Evolutionary conservation across 1,140 invertebrate genomes (phyloP).

Genomic region (Pygmarrhopalites habei): DNA sequence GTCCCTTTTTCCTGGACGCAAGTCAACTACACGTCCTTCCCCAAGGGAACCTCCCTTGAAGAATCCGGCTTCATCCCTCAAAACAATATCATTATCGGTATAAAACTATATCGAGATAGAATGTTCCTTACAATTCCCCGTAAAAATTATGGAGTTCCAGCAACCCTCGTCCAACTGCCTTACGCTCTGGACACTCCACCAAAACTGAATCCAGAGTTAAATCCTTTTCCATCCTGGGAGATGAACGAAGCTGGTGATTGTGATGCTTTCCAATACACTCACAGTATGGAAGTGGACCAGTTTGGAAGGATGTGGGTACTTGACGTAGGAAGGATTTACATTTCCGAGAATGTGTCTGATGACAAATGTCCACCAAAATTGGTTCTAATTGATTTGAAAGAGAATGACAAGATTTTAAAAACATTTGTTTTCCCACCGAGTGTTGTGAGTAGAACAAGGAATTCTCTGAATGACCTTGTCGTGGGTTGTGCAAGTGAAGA

Average conservation of each 20-base stretch:
- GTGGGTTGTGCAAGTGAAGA: slow-evolving; percentile 47
- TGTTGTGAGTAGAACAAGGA: slow-evolving; percentile 31
- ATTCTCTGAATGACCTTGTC: slow-evolving; percentile 15
- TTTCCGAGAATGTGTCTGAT: slow-evolving; percentile 54
- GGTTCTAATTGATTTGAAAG: slow-evolving; percentile 68
- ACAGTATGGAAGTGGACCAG: slow-evolving; percentile 59
- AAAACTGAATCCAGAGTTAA: slow-evolving; percentile 7
- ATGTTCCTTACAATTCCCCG: slow-evolving; percentile 69
- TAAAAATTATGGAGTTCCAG: slow-evolving; percentile 65
- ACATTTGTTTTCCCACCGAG: slow-evolving; percentile 48
- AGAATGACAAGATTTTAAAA: slow-evolving; percentile 53
- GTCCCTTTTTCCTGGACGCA: no score
- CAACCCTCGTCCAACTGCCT: slow-evolving; percentile 50
- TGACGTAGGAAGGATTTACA: slow-evolving; percentile 50
- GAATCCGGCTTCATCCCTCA: slow-evolving; percentile 63
- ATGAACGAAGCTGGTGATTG: slow-evolving; percentile 60
- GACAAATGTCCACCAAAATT: slow-evolving; percentile 64
- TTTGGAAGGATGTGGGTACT: slow-evolving; percentile 70
- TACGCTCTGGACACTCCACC: background rate
- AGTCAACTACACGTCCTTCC: no score
- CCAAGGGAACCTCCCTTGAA: no score
- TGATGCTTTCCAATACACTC: slow-evolving; percentile 65
- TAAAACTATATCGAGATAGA: slow-evolving; percentile 68
- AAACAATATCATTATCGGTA: slow-evolving; percentile 67
- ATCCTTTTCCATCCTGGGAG: slow-evolving; percentile 68